Percentiles rank a stretch among this genome's conserved stretches.
These are phyloP conservation scores for Salvelinus fontinalis DNA, from an alignment of 2,113 vertebrate species.

Conservation along the genomic window DNA sequence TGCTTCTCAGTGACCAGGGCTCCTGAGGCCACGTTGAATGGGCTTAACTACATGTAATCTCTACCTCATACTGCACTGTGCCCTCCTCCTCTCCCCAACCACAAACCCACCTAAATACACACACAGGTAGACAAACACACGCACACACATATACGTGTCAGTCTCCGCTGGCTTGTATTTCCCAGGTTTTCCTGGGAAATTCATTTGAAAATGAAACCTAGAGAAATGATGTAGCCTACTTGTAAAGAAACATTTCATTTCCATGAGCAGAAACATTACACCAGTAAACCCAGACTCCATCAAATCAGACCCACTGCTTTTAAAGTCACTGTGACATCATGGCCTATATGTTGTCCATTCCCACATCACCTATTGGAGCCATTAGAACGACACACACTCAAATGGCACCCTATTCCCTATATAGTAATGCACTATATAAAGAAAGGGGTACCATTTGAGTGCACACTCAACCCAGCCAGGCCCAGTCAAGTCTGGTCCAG, in stretches of 20 bases:
- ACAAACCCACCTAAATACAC: conserved; percentile 13
- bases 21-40: conserved; percentile 59
- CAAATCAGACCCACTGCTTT: conserved; percentile 22
- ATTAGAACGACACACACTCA: background rate
- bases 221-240: conserved; percentile 43
- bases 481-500: conserved; percentile 59
- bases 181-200: conserved; percentile 58
- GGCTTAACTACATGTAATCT: conserved; percentile 62
- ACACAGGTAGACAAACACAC: background rate
- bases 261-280: conserved; percentile 31
- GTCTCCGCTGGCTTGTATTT: conserved; percentile 18
- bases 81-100: conserved; percentile 13
- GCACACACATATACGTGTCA: conserved; percentile 3
- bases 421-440: no score
- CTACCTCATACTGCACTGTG: conserved; percentile 42
- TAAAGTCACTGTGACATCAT: conserved; percentile 46
- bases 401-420: no score
- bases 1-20: conserved; percentile 34
- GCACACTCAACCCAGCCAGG: conserved; percentile 3
- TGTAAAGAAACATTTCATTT: conserved; percentile 58
- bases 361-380: conserved; percentile 45
- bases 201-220: conserved; percentile 60
- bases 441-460: no score
- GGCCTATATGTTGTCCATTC: conserved; percentile 35
- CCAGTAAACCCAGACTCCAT: conserved; percentile 35